Percentiles rank a stretch among this genome's conserved stretches.
Conservation (phyloP, 2,113 vertebrate species). For the Psammodynastes pulverulentus region DNA sequence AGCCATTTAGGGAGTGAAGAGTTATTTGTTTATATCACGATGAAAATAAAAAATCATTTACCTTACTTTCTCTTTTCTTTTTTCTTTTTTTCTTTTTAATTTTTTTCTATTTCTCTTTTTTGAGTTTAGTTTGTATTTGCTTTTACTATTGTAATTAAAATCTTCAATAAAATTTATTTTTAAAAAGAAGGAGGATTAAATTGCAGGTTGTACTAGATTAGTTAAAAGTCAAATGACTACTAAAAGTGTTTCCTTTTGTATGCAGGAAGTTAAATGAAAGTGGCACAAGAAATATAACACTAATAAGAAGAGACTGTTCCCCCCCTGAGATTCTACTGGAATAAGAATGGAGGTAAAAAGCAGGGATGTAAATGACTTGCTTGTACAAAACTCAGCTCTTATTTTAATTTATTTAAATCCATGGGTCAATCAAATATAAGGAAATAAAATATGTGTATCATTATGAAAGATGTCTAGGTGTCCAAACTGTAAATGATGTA, state of each 20-base stretch:
- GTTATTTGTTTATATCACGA: neutral
- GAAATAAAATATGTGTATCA: neutral
- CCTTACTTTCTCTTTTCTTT: neutral
- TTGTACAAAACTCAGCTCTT: slow-evolving; percentile 5
- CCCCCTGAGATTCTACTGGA: neutral
- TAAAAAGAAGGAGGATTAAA: neutral
- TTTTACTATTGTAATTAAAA: neutral
- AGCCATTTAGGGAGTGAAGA: neutral
- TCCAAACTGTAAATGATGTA: neutral
- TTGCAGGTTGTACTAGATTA: neutral
- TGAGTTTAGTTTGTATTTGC: neutral
- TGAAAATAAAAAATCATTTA: neutral
- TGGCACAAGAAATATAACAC: neutral
- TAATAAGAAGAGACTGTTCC: neutral
- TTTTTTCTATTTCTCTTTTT: neutral
- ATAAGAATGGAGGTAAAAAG: neutral
- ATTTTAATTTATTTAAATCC: neutral
- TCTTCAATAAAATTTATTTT: neutral
- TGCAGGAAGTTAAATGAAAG: neutral
- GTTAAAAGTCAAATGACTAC: neutral
- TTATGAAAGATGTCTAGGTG: neutral
- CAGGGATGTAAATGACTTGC: neutral
- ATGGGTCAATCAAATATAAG: neutral
- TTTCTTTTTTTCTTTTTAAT: neutral
- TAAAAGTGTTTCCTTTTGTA: neutral